phyloP scores from a whole-genome alignment of 2,888 invertebrate species.

The Pachymerium ferrugineum region DNA sequence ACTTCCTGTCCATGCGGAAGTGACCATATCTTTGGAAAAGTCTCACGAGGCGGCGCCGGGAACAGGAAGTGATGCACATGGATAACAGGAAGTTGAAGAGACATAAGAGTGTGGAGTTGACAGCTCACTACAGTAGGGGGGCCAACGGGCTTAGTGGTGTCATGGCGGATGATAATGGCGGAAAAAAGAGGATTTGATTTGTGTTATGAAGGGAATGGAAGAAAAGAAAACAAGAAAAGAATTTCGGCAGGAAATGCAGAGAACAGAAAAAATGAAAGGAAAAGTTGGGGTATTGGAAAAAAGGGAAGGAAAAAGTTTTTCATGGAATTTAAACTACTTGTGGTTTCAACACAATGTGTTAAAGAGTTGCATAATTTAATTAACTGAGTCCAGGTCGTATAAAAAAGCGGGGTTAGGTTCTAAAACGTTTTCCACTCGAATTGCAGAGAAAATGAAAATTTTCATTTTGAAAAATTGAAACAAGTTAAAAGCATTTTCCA shows the following conservation, averaged over 20 bases:
- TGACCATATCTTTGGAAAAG: background rate
- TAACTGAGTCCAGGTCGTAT: too few species aligned
- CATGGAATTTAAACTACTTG: too few species aligned
- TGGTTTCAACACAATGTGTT: background rate
- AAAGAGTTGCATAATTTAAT: background rate
- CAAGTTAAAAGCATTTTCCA: background rate
- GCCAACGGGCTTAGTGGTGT: conserved; percentile 3
- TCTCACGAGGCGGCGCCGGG: conserved; percentile 1
- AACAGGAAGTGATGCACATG: conserved; percentile 13
- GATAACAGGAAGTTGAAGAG: conserved; percentile 2
- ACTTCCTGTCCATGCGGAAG: conserved; percentile 5
- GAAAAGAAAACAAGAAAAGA: too few species aligned
- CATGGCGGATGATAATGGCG: conserved; percentile 12
- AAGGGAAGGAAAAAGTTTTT: background rate
- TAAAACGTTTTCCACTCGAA: background rate
- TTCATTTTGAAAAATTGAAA: background rate
- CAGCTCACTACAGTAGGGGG: background rate
- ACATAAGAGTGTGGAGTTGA: background rate
- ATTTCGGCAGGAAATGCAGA: background rate
- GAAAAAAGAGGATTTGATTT: conserved; percentile 7
- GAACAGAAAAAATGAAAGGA: background rate
- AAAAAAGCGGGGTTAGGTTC: too few species aligned
- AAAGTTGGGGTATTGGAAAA: too few species aligned
- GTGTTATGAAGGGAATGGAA: background rate
- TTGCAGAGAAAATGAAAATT: background rate